A percentile compares a stretch with the other conserved stretches of the same genome.
These are phyloP conservation scores for Vulpes lagopus DNA, from an alignment of 2,113 vertebrate species.

Conservation along the genomic window DNA sequence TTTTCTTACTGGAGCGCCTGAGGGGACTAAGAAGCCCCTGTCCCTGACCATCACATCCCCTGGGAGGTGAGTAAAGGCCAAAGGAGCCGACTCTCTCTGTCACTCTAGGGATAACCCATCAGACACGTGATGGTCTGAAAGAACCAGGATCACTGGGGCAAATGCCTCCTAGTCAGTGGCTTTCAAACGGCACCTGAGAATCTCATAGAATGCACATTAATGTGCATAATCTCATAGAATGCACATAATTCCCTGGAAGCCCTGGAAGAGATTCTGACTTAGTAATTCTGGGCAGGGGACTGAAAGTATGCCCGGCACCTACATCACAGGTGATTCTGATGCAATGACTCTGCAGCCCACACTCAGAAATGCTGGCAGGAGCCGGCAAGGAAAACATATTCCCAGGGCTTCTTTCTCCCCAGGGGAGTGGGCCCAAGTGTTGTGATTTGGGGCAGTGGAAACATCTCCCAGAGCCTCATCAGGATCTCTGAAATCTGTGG, in stretches of 20 bases:
- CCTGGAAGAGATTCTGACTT: background rate
- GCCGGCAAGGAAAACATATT: background rate
- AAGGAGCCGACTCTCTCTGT: background rate
- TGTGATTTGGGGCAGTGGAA: background rate
- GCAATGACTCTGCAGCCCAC: too few relatives aligned
- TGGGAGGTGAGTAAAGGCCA: background rate
- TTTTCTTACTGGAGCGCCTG: background rate
- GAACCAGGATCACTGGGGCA: background rate
- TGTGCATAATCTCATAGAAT: background rate
- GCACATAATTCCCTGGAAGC: background rate
- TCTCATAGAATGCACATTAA: background rate
- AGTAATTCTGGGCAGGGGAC: background rate
- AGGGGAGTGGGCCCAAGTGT: background rate
- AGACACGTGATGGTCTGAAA: background rate
- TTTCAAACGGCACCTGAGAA: background rate
- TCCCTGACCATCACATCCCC: background rate
- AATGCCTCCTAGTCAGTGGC: background rate
- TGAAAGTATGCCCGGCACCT: background rate
- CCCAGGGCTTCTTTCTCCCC: background rate
- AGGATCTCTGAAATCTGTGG: background rate
- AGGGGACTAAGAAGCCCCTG: background rate
- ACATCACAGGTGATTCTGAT: background rate
- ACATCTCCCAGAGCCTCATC: background rate
- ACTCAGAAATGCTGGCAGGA: background rate
- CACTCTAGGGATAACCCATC: background rate